Percentiles rank a stretch among this genome's conserved stretches.
phyloP scores from a whole-genome alignment of 2,113 vertebrate genomes.

The Stictonetta naevosa region DNA sequence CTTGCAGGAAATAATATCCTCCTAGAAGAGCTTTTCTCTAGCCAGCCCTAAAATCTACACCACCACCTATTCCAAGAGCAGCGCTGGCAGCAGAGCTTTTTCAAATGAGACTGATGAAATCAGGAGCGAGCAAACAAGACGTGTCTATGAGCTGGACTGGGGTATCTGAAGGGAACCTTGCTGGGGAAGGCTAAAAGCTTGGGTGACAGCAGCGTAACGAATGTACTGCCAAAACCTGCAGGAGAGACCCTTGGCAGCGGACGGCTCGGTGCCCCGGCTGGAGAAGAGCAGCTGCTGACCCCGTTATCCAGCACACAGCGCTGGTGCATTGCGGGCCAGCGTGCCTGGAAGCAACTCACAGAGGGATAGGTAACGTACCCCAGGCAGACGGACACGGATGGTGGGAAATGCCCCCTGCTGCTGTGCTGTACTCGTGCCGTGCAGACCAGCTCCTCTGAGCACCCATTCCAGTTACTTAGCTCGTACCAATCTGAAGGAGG shows the following conservation, averaged over 20 bases:
- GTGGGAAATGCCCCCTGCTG: neutral
- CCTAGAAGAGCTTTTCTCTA: neutral
- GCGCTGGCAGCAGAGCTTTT: neutral
- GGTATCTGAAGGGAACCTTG: neutral
- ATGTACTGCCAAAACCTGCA: slow-evolving; percentile 17
- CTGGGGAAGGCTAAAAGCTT: neutral
- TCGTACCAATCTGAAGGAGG: neutral
- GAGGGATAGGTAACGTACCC: fast-evolving
- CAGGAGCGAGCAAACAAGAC: neutral
- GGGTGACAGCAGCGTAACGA: slow-evolving; percentile 15
- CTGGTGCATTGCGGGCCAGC: neutral
- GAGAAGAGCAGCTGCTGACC: neutral
- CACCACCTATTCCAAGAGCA: neutral
- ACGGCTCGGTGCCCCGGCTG: neutral
- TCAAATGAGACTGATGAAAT: neutral
- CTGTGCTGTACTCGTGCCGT: neutral
- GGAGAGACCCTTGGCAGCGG: slow-evolving; percentile 17
- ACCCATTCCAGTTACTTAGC: neutral
- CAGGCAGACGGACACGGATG: neutral
- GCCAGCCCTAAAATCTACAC: neutral
- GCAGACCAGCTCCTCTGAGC: neutral
- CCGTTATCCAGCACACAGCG: neutral
- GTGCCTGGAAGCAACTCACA: neutral
- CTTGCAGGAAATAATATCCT: neutral
- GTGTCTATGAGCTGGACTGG: neutral